Base-by-base conservation (phyloP, 1,140 invertebrate species). In the Rhopalosiphum maidis region DNA sequence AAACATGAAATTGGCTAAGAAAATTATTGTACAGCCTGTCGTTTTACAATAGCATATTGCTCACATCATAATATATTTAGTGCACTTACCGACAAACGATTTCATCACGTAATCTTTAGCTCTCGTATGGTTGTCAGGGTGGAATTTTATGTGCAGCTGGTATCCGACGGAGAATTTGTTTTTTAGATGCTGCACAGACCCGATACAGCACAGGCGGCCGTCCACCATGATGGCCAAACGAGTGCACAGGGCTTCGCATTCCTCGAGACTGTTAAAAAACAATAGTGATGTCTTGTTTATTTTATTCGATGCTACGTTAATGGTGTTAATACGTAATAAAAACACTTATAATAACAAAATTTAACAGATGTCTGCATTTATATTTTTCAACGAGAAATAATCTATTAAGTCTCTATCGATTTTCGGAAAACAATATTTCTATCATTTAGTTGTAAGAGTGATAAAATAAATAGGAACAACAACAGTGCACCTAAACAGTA, bases 151-250 rank as follows among this genome's bases (percentile, higher is more conserved):
- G 9, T 96, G 96, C 35, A 97, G 95, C 93, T 96, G 97, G 95
- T 98, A 98, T 0, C 98, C 98, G 93, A 96, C 96, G 55, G 97
- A 97, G 94, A 98, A 97, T 94, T 97, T 97, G 94, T 96, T 96
- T 94, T 98, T 98, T 77, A 98, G 95, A 93, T 97, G 96, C 94
- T 97, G 96, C 5, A 96, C 96, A 3, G 97, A 96, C 1, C 97
- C 97, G 95, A 97, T 77, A 94, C 97, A 96, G 94, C 95, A 95
- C 94, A 97, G 96, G 95, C 96, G 95, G 54, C 97, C 97, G 95
- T 97, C 96, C 8, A 96, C 96, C 96, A 97, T 96, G 77, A 97
- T 96, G 35, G 96, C 96, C 22, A 97, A 94, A 89, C 96, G 94
- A 7, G 95, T 95, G 94, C 96, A 97, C 6, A 97, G 94, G 4